Evolutionary conservation across 1,140 invertebrate species (phyloP).

Genomic region (Drosophila chauvacae): DNA sequence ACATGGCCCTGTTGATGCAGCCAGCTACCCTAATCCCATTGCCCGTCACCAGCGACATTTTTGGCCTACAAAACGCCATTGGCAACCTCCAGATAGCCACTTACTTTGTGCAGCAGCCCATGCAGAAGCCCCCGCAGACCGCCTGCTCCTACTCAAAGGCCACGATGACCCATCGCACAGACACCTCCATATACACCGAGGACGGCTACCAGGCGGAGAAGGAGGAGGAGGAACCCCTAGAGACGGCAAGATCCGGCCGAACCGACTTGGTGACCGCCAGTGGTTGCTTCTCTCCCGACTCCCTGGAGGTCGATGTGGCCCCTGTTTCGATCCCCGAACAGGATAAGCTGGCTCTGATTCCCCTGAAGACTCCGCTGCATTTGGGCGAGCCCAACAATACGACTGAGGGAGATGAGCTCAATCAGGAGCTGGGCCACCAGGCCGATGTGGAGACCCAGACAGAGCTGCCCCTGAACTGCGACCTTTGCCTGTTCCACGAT

Average conservation of each 20-base stretch:
- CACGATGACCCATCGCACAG: constrained; percentile 72
- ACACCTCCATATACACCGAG: constrained; percentile 73
- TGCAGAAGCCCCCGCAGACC: constrained; percentile 47
- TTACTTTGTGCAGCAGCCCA: constrained; percentile 74
- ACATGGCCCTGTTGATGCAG: constrained; percentile 84
- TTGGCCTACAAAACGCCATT: constrained; percentile 78
- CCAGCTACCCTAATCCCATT: constrained; percentile 84
- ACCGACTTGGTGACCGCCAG: constrained; percentile 50
- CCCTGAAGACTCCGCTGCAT: constrained; percentile 38
- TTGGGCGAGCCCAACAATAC: neutral
- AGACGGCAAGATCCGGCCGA: constrained; percentile 24
- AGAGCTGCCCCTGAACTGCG: constrained; percentile 76
- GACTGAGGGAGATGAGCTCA: neutral
- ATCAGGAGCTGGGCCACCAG: constrained; percentile 14
- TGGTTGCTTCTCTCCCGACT: constrained; percentile 67
- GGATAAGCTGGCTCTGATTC: constrained; percentile 70
- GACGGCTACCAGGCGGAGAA: constrained; percentile 77
- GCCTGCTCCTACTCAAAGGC: constrained; percentile 59
- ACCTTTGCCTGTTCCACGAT: constrained; percentile 79
- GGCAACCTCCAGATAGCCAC: constrained; percentile 82
- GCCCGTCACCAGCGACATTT: constrained; percentile 79
- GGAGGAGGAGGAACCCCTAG: constrained; percentile 54
- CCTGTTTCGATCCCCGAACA: constrained; percentile 6
- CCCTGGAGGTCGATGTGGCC: constrained; percentile 53
- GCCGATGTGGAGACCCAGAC: constrained; percentile 80